Evolutionary conservation across 2,888 invertebrate genomes (phyloP).

Genomic region (Epinotia ramella): DNA sequence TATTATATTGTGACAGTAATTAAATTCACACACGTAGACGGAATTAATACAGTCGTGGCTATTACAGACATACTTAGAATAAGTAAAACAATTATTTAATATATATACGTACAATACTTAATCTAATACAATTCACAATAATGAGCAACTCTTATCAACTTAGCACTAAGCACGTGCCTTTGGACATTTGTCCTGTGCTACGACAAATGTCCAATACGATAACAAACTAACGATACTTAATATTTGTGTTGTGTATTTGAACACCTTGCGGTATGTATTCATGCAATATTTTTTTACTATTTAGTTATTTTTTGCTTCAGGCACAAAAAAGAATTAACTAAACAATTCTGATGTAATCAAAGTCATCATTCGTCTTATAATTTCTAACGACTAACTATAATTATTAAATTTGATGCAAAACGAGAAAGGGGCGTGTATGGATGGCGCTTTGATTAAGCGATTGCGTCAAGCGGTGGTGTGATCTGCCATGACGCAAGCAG

Average conservation of each 20-base stretch:
- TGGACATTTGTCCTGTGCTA: too few species aligned
- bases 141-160: neutral
- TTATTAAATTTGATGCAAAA: neutral
- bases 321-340: too few species aligned
- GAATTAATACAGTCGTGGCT: neutral
- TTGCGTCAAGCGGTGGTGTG: slow-evolving; percentile 48
- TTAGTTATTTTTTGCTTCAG: too few species aligned
- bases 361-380: neutral
- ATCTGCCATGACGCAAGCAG: slow-evolving; percentile 48
- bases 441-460: slow-evolving; percentile 35
- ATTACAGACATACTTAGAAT: neutral
- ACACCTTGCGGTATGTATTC: too few species aligned
- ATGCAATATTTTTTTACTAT: too few species aligned
- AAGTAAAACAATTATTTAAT: slow-evolving; percentile 13
- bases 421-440: slow-evolving; percentile 29
- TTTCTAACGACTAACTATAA: neutral
- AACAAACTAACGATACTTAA: too few species aligned
- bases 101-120: neutral
- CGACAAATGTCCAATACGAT: slow-evolving; percentile 2
- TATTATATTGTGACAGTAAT: slow-evolving; percentile 2
- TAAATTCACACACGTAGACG: neutral
- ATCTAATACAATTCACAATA: neutral
- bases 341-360: slow-evolving; percentile 2
- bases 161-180: neutral
- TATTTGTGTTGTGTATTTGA: too few species aligned